A percentile compares a stretch with the other conserved stretches of the same genome.
phyloP scores from a whole-genome alignment of 2,113 vertebrate genomes.

The Thalassoma bifasciatum region DNA sequence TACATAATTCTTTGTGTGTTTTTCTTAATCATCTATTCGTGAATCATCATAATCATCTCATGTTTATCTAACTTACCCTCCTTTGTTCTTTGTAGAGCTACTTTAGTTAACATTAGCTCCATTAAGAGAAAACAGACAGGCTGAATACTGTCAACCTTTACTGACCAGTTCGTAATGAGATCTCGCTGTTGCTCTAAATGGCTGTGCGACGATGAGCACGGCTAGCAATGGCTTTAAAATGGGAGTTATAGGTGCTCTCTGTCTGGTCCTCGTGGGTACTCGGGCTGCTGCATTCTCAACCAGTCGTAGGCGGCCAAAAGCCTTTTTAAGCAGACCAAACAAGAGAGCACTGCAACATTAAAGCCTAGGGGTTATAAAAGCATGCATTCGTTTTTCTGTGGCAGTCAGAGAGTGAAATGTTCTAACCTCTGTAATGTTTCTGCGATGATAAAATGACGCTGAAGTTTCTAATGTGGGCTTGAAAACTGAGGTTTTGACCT shows the following conservation, averaged over 20 bases:
- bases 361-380: constrained; percentile 6
- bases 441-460: neutral
- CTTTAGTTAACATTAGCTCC: neutral
- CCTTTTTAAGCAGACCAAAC: neutral
- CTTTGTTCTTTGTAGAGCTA: neutral
- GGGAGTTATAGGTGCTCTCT: neutral
- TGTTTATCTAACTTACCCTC: neutral
- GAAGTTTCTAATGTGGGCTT: neutral
- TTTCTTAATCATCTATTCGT: neutral
- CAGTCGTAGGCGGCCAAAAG: neutral
- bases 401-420: neutral
- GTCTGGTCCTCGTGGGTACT: neutral
- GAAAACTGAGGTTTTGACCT: neutral
- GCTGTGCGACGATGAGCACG: neutral
- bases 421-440: neutral
- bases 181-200: neutral
- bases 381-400: neutral
- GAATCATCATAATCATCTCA: neutral
- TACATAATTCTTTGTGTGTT: neutral
- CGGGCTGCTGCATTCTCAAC: neutral
- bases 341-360: constrained; percentile 1
- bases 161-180: constrained; percentile 8
- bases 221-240: neutral
- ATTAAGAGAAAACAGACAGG: neutral
- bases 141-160: neutral